Percentiles rank a stretch among this genome's conserved stretches.
These are phyloP conservation scores for Lasioglossum calceatum DNA, from an alignment of 2,888 invertebrate species.

Conservation along the genomic window DNA sequence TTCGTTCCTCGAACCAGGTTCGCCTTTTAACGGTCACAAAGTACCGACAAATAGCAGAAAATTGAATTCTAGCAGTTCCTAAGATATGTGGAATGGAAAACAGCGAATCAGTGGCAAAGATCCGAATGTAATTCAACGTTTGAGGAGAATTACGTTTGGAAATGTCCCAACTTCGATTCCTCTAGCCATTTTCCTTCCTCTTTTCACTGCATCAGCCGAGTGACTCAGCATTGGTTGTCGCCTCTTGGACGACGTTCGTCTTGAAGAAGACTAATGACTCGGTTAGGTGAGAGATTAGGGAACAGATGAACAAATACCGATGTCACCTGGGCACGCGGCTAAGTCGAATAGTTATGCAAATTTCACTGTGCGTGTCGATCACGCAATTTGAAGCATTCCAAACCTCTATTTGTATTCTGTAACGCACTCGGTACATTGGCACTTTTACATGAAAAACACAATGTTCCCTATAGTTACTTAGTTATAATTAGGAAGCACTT, in stretches of 20 bases:
- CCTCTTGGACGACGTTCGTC: slow-evolving; percentile 37
- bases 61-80: slow-evolving; percentile 2
- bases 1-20: background rate
- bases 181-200: slow-evolving; percentile 16
- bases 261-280: slow-evolving; percentile 67
- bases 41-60: slow-evolving; percentile 11
- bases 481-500: background rate
- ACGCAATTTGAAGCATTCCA: slow-evolving; percentile 33
- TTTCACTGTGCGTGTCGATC: slow-evolving; percentile 40
- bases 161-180: slow-evolving; percentile 62
- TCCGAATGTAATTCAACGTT: slow-evolving; percentile 48
- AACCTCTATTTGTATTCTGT: slow-evolving; percentile 29
- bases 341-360: slow-evolving; percentile 64
- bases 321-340: slow-evolving; percentile 46
- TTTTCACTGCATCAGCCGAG: slow-evolving; percentile 51
- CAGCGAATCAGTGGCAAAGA: slow-evolving; percentile 38
- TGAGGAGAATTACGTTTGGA: slow-evolving; percentile 58
- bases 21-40: background rate
- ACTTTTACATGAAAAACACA: background rate
- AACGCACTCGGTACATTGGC: background rate
- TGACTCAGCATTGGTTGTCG: slow-evolving; percentile 67
- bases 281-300: slow-evolving; percentile 58
- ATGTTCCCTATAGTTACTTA: background rate
- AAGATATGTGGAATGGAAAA: slow-evolving; percentile 4
- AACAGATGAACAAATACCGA: slow-evolving; percentile 62